Evolutionary conservation across 1,140 invertebrate genomes (phyloP), one percentile per base, ranked within the genome.

Genomic region (Xylocopa sonorina): DNA sequence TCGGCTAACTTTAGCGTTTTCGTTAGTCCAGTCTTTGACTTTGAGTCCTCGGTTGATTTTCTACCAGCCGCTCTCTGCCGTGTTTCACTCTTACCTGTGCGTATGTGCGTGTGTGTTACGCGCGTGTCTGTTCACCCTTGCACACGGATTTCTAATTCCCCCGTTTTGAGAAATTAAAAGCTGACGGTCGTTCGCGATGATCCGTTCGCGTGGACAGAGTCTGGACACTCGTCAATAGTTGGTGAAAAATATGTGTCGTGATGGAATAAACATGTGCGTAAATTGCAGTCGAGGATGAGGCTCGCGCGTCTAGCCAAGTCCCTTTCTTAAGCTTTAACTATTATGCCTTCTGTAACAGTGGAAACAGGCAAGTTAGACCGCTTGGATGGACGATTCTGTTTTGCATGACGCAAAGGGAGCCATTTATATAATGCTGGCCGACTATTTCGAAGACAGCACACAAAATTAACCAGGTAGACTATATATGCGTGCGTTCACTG

Each of bases 1-100:
- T 80, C 83, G 75, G 87, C 90, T 91, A 92, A 91, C 87, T 92
- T 92, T 91, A 92, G 89, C 84, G 67, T 85, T 87, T 89, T 85
- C 83, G 82, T 90, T 89, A 86, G 87, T 89, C 87, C 89, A 87
- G 84, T 87, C 80, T 89, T 88, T 85, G 78, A 85, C 75, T 88
- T 80, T 69, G 67, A 84, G 73, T 74, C 18, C 43, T 32, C 66
- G 69, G 72, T 80, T n/a, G n/a, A n/a, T n/a, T 78, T 80, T 82
- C 67, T 66, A 32, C 55, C 63, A 46, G 50, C 21, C 53, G 63
- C 51, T 48, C 43, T 24, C 14, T 27, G 14, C 53, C n/a, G 50
- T 73, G 41, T 32, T 41, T 27, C 34, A 9, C 27, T 21, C 32
- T 24, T 16, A 3, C 16, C 46, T 27, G 21, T 57, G 29, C 41